Evolutionary conservation across 1,140 invertebrate species (phyloP), one percentile per base, ranked within the genome.

Genomic region (Pachypsylla venusta): DNA sequence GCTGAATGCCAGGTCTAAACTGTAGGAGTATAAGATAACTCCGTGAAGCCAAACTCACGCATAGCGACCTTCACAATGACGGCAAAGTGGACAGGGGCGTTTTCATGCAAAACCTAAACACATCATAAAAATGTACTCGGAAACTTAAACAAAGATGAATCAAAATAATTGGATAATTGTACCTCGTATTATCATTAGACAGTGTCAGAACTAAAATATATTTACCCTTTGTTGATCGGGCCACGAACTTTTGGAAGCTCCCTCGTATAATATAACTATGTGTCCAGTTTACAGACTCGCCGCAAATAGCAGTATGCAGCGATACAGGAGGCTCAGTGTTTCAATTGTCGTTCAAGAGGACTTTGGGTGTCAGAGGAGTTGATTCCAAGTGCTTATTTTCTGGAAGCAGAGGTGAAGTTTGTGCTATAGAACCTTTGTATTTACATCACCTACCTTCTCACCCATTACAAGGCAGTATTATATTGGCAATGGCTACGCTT

Each of bases 241-340:
- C n/a, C n/a, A n/a, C n/a, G n/a, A n/a, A n/a, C n/a, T n/a, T n/a
- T n/a, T n/a, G n/a, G n/a, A 16, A 14, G 20, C 19, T 54, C 24
- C 58, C 56, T 25, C 27, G 35, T 55, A 61, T 60, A 7, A n/a
- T n/a, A n/a, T 48, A 20, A 57, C 62, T 53, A 39, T 63, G 58
- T 57, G 63, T 72, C 30, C 65, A 83, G 81, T 88, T 86, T 67
- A 85, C 84, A 70, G 84, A 87, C 73, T 79, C 77, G 61, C 77
- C 80, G 26, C 81, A 81, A 3, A 69, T 90, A 54, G 89, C 88
- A 4, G 72, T 97, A 14, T 89, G 90, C 54, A 85, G 89, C 20
- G 94, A 99, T 70, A 95, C 89, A 60, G 93, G 93, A 14, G 95
- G 95, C 1, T 96, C 91, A n/a, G 93, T 98, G 2, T 98, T 95